Conservation (phyloP, 2,888 invertebrate genomes). For the Melanchra persicariae region DNA sequence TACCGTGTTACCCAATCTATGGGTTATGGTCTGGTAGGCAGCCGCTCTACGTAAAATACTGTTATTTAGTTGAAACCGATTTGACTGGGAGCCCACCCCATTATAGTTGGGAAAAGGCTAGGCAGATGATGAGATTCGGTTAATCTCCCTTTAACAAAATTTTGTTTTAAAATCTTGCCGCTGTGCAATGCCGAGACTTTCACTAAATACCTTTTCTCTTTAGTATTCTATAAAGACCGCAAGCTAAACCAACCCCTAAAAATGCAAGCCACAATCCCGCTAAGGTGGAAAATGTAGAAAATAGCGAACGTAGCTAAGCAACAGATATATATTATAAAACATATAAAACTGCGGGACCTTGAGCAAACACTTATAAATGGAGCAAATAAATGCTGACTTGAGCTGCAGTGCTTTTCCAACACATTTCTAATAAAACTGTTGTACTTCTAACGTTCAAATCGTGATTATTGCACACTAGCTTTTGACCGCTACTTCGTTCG, state of each 20-base stretch:
- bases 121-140: too few relatives aligned
- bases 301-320: constrained; percentile 23
- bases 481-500: too few relatives aligned
- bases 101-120: too few relatives aligned
- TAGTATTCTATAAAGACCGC: constrained; percentile 3
- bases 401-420: constrained; percentile 46
- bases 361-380: constrained; percentile 56
- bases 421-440: constrained; percentile 38
- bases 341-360: constrained; percentile 43
- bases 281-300: constrained; percentile 38
- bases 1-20: too few relatives aligned
- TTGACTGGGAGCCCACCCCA: too few relatives aligned
- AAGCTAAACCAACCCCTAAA: constrained; percentile 21
- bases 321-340: constrained; percentile 37
- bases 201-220: neutral
- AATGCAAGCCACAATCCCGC: constrained; percentile 29
- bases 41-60: too few relatives aligned
- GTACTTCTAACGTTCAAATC: constrained; percentile 7
- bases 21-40: too few relatives aligned
- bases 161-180: neutral
- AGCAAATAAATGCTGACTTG: constrained; percentile 48
- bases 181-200: neutral
- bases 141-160: neutral
- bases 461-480: constrained; percentile 30
- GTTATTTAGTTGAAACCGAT: too few relatives aligned